A percentile compares a stretch with the other conserved stretches of the same genome.
Conservation (phyloP, 2,888 invertebrate species). For the Drosophila acutilabella region DNA sequence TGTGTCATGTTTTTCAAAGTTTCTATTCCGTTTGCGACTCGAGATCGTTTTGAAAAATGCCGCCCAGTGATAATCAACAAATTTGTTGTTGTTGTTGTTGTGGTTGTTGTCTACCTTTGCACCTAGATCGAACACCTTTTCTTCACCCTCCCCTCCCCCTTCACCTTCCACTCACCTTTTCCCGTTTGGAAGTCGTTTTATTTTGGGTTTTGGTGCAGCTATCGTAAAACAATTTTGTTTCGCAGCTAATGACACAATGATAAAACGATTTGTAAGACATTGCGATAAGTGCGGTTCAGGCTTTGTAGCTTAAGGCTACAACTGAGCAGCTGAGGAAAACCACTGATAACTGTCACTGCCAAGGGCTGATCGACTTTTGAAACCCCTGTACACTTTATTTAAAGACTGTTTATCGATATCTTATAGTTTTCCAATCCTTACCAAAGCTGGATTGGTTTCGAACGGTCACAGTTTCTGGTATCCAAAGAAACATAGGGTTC, state of each 20-base stretch:
- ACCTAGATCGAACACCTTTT: constrained; percentile 2
- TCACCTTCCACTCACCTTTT: neutral
- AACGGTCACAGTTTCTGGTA: too few species aligned
- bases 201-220: constrained; percentile 48
- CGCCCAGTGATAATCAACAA: constrained; percentile 73
- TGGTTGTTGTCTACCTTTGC: constrained; percentile 29
- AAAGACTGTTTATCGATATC: too few species aligned
- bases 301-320: constrained; percentile 72
- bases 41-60: constrained; percentile 64
- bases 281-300: constrained; percentile 77
- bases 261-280: constrained; percentile 82
- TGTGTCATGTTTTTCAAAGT: constrained; percentile 57
- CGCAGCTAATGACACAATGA: constrained; percentile 77
- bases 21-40: constrained; percentile 26
- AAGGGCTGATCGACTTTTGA: too few species aligned
- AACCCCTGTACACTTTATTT: too few species aligned
- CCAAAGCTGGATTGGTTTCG: too few species aligned
- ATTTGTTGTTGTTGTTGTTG: constrained; percentile 32
- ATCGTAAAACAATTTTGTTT: constrained; percentile 73
- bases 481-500: too few species aligned
- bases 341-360: constrained; percentile 8
- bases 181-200: neutral
- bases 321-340: constrained; percentile 26
- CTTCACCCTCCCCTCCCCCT: neutral
- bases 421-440: too few species aligned